Base-by-base conservation (phyloP, 2,888 invertebrate genomes). In the Cerceris rybyensis region DNA sequence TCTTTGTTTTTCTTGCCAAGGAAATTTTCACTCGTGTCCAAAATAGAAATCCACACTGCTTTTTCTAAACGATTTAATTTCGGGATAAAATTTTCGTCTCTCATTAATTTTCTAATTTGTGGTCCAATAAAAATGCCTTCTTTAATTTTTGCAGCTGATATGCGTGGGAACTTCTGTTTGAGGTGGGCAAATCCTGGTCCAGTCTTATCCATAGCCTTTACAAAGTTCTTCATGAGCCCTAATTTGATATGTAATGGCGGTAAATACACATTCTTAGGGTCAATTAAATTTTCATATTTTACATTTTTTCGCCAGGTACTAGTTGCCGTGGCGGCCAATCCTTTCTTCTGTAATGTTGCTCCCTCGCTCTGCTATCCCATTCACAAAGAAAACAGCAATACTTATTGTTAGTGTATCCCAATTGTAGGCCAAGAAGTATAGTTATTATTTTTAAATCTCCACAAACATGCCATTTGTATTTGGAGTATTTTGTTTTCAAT, bases 91-190 rank as follows among this genome's bases (percentile, higher is more conserved):
- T 54, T 13, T 0, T 13, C 7, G 43, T 61, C 55, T 2, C 54
- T 55, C 54, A 69, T 61, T 16, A 69, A 7, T 13, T 5, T 1
- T n/a, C 61, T 42, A 9, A 61, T 54, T n/a, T 69, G 54, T 0
- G 61, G 69, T n/a, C 69, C 61, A 49, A 42, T 16, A 46, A 70
- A 63, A 39, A 70, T 14, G 11, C 70, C 70, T 54, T 61, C 63
- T 14, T 70, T 55, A 42, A 70, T 46, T 63, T 70, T 70, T 5
- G 70, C 70, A 14, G 55, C 70, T 6, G 50, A 41, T 13, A 69
- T 13, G 2, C 39, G 14, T 8, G 54, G 52, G 52, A 60, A 69
- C 39, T 69, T 69, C 6, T n/a, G 11, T 42, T 41, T n/a, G 2
- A 69, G 9, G 54, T 69, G 60, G 28, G 9, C 6, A 16, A 69